These are phyloP conservation scores for Taxidea taxus DNA, from an alignment of 2,113 vertebrate species.

Conservation along the genomic window DNA sequence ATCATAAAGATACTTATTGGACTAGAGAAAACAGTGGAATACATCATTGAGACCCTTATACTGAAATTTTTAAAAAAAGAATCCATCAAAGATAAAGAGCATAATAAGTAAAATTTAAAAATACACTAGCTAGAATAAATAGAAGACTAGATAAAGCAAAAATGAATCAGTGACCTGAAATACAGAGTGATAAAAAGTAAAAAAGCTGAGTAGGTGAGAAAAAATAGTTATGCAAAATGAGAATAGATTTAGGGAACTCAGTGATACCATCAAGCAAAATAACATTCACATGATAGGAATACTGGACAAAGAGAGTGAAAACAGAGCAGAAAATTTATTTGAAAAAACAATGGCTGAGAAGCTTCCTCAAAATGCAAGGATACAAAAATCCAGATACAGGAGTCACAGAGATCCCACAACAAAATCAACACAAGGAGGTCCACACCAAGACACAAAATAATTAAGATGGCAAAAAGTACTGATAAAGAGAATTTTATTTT, in stretches of 20 bases:
- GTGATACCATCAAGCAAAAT: neutral
- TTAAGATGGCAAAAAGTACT: neutral
- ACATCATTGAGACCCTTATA: neutral
- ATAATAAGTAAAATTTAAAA: neutral
- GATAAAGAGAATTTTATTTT: neutral
- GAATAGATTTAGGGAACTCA: neutral
- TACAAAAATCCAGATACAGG: neutral
- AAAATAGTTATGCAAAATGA: neutral
- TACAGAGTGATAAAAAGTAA: neutral
- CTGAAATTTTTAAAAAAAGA: neutral
- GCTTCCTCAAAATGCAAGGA: neutral
- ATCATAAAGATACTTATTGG: neutral
- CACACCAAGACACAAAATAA: neutral
- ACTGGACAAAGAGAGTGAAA: neutral
- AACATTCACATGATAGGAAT: neutral
- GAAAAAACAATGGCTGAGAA: neutral
- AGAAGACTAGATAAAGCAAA: neutral
- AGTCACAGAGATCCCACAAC: neutral
- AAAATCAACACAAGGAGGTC: neutral
- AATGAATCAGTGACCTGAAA: neutral
- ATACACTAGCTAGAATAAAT: neutral
- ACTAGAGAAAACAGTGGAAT: neutral
- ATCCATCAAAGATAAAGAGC: neutral
- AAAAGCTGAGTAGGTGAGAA: neutral
- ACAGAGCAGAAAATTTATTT: neutral